These are phyloP conservation scores for Apaloderma vittatum DNA, from an alignment of 2,113 vertebrate genomes.

Conservation along the genomic window DNA sequence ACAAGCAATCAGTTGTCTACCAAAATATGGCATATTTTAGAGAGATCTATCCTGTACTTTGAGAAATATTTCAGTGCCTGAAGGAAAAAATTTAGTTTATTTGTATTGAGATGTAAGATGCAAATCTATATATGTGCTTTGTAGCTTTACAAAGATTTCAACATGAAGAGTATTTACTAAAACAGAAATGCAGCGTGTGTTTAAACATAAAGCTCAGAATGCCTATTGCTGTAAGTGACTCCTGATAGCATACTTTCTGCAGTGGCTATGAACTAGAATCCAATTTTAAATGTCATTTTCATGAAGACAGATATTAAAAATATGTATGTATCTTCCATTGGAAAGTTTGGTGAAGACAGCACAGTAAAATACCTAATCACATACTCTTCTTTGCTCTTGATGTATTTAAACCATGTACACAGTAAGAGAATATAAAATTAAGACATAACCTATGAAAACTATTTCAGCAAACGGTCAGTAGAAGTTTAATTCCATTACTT, in stretches of 20 bases:
- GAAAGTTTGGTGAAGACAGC: background rate
- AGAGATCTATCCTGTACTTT: background rate
- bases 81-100: background rate
- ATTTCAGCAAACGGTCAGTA: background rate
- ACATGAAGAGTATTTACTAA: conserved; percentile 29
- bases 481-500: background rate
- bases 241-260: background rate
- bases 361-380: background rate
- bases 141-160: conserved; percentile 5
- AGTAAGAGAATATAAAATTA: background rate
- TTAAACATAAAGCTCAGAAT: background rate
- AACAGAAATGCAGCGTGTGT: background rate
- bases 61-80: background rate
- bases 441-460: background rate
- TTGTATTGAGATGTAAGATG: background rate
- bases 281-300: background rate
- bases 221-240: background rate
- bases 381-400: background rate
- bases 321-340: accelerated
- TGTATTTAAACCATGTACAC: background rate
- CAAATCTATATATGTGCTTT: conserved; percentile 8
- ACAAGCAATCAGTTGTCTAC: background rate
- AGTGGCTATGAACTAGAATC: background rate
- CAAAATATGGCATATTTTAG: background rate
- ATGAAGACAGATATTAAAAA: background rate